Base-by-base conservation (phyloP, 2,797 vertebrate genomes). In the Sebastes wilsoni region DNA sequence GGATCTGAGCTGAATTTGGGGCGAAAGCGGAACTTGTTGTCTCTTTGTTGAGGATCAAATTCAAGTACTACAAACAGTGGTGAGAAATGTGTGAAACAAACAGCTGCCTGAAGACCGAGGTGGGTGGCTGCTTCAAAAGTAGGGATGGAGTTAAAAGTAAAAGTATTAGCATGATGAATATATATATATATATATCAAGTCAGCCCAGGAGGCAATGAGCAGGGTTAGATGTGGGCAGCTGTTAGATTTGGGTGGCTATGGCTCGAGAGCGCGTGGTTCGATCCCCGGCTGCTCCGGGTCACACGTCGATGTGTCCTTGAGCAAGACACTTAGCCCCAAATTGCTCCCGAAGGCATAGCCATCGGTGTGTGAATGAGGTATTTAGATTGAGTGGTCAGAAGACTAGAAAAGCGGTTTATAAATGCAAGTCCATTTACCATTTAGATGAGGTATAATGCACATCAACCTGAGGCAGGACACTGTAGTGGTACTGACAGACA, bases 31-130 rank as follows among this genome's bases (percentile, higher is more conserved):
- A 83, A 72, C 34, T 32, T 25, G 65, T 25, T 30, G 34, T 59
- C 0, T 72, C 18, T 87, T 75, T 77, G 46, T 38, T 36, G n/a
- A 71, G 22, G 59, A 64, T 72, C 38, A 69, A 36, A 6, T 46
- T 66, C 4, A 77, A 62, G 54, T 46, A 54, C 36, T 72, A 2
- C n/a, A 60, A 76, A 16, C 58, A 64, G 27, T 22, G 23, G 20
- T 10, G 61, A 70, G 32, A 32, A 82, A 66, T 68, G 73, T 55
- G 68, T 59, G 25, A 66, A 59, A 38, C 58, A 66, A 58, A 59
- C 30, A 34, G 30, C 28, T 10, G 20, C 30, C 22, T 16, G 36
- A 6, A 66, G 62, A 25, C 62, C 2, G 7, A 38, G 8, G 34
- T 23, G 2, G 22, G 22, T 42, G 22, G 36, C 22, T 18, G 36